These are phyloP conservation scores for Gonatopus flavifemur DNA, from an alignment of 1,140 invertebrate genomes.

Conservation along the genomic window DNA sequence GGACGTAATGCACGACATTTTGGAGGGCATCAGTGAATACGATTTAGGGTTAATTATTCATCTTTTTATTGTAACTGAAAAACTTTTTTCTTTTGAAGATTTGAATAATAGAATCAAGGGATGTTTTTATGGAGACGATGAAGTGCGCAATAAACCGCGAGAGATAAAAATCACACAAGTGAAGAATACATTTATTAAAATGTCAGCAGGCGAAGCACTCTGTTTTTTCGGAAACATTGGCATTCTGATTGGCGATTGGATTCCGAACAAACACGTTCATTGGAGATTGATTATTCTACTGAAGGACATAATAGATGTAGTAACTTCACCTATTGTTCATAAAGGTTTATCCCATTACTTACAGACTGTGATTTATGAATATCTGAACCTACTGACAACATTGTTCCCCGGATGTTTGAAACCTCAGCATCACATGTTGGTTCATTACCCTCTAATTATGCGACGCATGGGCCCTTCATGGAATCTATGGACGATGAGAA, in stretches of 20 bases:
- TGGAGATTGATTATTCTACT: slow-evolving; percentile 6
- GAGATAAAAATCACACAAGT: neutral
- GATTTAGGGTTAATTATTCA: slow-evolving; percentile 8
- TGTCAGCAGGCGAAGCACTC: slow-evolving; percentile 12
- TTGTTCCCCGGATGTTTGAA: slow-evolving; percentile 12
- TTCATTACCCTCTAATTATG: slow-evolving; percentile 16
- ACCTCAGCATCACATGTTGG: slow-evolving; percentile 15
- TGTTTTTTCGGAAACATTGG: slow-evolving; percentile 11
- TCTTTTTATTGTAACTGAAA: slow-evolving; percentile 6
- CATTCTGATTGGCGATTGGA: slow-evolving; percentile 11
- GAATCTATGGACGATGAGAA: slow-evolving; percentile 12
- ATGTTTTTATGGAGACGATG: neutral
- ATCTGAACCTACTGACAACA: slow-evolving; percentile 3
- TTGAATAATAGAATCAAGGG: slow-evolving; percentile 6
- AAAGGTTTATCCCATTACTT: neutral
- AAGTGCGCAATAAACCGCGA: slow-evolving; percentile 3
- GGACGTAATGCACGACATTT: slow-evolving; percentile 18
- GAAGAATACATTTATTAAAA: slow-evolving; percentile 3
- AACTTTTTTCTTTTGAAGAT: slow-evolving; percentile 8
- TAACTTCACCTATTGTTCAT: slow-evolving; percentile 1
- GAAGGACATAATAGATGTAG: slow-evolving; percentile 6
- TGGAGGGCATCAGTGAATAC: slow-evolving; percentile 10
- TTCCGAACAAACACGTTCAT: slow-evolving; percentile 3
- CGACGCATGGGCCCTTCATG: slow-evolving; percentile 8
- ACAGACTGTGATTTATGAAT: slow-evolving; percentile 6